Conservation (phyloP, 2,113 vertebrate genomes). For the Lontra canadensis region DNA sequence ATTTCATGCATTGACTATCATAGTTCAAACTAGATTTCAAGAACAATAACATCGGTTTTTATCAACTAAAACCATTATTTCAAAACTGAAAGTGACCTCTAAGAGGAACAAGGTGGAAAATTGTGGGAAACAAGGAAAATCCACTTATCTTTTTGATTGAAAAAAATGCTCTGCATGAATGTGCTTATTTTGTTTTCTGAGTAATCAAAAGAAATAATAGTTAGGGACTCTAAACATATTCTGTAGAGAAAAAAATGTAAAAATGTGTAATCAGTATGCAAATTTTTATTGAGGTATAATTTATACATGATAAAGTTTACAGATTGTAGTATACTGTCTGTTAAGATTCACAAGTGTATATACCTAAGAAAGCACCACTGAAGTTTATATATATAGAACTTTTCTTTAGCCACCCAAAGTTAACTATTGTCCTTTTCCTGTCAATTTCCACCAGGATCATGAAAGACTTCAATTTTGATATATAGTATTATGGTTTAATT, state of each 20-base stretch:
- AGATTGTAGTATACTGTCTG: too few species aligned
- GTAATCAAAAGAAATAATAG: neutral
- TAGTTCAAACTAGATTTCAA: neutral
- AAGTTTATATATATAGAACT: neutral
- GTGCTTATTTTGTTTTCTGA: neutral
- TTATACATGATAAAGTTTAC: neutral
- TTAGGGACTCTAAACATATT: neutral
- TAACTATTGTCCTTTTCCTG: neutral
- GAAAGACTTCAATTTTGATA: neutral
- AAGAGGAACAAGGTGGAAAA: neutral
- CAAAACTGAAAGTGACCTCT: neutral
- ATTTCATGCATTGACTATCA: neutral
- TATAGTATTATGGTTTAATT: neutral
- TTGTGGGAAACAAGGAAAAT: neutral
- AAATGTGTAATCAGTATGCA: neutral
- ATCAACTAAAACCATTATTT: neutral
- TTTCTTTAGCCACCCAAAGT: neutral
- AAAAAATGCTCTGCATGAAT: neutral
- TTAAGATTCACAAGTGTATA: neutral
- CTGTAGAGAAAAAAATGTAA: neutral
- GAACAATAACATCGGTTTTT: neutral
- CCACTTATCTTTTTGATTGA: neutral
- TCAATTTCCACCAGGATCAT: neutral
- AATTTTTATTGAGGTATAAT: neutral
- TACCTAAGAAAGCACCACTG: neutral